Conservation (phyloP, 1,140 invertebrate genomes). For the Drosophila cardini region DNA sequence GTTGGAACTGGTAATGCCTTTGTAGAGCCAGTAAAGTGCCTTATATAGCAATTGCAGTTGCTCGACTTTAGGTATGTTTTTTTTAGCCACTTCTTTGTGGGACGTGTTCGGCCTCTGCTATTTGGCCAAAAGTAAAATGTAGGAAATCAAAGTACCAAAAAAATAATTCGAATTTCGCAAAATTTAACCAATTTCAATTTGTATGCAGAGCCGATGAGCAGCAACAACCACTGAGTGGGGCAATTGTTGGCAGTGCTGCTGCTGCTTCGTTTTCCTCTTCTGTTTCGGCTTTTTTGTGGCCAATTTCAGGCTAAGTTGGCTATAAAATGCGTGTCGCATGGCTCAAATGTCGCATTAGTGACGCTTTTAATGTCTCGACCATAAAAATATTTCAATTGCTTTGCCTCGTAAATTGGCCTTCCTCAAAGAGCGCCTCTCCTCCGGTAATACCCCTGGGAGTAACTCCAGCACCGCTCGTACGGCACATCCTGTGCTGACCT, state of each 20-base stretch:
- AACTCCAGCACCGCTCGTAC: too few relatives aligned
- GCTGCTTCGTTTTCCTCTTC: not conserved
- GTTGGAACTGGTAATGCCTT: conserved; percentile 63
- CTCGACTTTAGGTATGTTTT: conserved; percentile 27
- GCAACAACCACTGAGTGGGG: conserved; percentile 7
- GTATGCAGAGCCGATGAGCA: conserved; percentile 55
- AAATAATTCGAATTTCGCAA: conserved; percentile 59
- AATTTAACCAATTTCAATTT: conserved; percentile 42
- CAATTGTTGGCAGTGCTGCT: conserved; percentile 1
- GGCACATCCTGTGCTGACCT: conserved; percentile 50
- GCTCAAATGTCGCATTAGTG: conserved; percentile 65
- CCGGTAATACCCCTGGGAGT: not conserved
- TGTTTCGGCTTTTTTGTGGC: conserved; percentile 9
- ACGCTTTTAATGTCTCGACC: conserved; percentile 54
- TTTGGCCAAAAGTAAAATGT: conserved; percentile 13
- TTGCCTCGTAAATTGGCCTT: conserved; percentile 9
- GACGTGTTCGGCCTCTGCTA: conserved; percentile 61
- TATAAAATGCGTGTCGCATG: conserved; percentile 51
- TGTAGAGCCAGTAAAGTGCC: conserved; percentile 19
- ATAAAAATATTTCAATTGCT: conserved; percentile 46
- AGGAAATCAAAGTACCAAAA: conserved; percentile 11
- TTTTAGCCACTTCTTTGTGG: conserved; percentile 59
- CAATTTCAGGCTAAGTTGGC: conserved; percentile 56
- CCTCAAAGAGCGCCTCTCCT: not conserved
- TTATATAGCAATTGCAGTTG: conserved; percentile 70